Percentiles rank a stretch among this genome's conserved stretches.
Evolutionary conservation across 2,888 invertebrate species (phyloP).

Genomic region (Eilema depressum): DNA sequence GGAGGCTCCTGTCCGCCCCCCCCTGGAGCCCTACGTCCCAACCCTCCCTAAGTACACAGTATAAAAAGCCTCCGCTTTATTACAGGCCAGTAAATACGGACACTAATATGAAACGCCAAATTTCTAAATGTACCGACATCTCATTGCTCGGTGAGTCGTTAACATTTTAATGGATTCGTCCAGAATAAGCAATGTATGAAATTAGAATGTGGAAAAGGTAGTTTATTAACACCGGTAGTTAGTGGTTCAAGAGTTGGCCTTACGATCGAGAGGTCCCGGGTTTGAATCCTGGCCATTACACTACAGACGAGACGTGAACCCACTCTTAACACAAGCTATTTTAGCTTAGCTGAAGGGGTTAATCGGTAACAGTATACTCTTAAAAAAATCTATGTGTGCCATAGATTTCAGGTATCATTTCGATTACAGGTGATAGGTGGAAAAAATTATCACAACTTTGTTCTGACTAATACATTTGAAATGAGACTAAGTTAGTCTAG

Average conservation of each 20-base stretch:
- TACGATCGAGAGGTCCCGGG: too few relatives aligned
- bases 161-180: conserved; percentile 10
- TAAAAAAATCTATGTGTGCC: too few relatives aligned
- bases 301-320: too few relatives aligned
- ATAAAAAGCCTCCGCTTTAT: conserved; percentile 26
- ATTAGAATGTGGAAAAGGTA: background rate
- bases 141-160: conserved; percentile 14
- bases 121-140: conserved; percentile 7
- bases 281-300: too few relatives aligned
- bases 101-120: conserved; percentile 5
- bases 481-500: too few relatives aligned
- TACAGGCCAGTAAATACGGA: conserved; percentile 19
- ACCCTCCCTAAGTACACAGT: conserved; percentile 27
- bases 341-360: too few relatives aligned
- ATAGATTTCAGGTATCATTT: too few relatives aligned
- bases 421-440: background rate
- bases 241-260: too few relatives aligned
- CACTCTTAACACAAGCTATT: too few relatives aligned
- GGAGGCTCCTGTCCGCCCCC: background rate
- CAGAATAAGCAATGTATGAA: conserved; percentile 5
- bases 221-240: too few relatives aligned
- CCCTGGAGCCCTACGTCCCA: background rate
- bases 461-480: background rate
- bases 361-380: too few relatives aligned
- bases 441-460: background rate